These are phyloP conservation scores for Moxostoma hubbsi DNA, from an alignment of 2,797 vertebrate species.

Conservation along the genomic window DNA sequence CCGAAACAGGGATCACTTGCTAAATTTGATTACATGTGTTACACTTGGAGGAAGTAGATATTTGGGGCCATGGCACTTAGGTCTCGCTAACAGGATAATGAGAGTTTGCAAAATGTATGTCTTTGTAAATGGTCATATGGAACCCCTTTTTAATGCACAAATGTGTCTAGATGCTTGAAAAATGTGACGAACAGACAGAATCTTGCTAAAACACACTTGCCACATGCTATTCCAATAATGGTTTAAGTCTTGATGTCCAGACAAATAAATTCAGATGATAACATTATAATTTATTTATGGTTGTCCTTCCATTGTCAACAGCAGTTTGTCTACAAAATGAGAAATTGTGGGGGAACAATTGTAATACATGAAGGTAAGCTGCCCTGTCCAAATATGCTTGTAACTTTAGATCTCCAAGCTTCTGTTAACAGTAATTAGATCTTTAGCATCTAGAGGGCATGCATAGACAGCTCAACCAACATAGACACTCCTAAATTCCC, in stretches of 20 bases:
- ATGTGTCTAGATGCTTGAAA: slow-evolving; percentile 4
- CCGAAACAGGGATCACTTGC: neutral
- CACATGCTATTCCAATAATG: slow-evolving; percentile 31
- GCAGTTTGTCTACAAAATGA: slow-evolving; percentile 3
- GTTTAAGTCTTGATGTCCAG: slow-evolving; percentile 18
- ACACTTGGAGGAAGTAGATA: slow-evolving; percentile 11
- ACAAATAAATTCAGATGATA: slow-evolving; percentile 10
- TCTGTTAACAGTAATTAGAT: slow-evolving; percentile 27
- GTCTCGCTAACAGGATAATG: slow-evolving; percentile 26
- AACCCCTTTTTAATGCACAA: slow-evolving; percentile 12
- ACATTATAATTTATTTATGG: slow-evolving; percentile 10
- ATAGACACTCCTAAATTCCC: slow-evolving; percentile 14
- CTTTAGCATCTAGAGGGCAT: neutral
- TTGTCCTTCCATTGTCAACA: neutral
- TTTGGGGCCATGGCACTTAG: neutral
- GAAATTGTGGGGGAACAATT: neutral
- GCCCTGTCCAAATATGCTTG: neutral
- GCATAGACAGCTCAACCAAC: neutral
- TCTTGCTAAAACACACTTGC: slow-evolving; percentile 30
- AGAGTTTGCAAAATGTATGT: slow-evolving; percentile 38
- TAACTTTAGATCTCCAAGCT: slow-evolving; percentile 9
- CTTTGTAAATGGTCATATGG: slow-evolving; percentile 21
- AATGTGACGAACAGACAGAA: slow-evolving; percentile 26
- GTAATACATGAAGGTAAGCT: no score
- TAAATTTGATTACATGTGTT: neutral